Evolutionary conservation across 2,888 invertebrate species (phyloP).

Genomic region (Andrena dorsata): DNA sequence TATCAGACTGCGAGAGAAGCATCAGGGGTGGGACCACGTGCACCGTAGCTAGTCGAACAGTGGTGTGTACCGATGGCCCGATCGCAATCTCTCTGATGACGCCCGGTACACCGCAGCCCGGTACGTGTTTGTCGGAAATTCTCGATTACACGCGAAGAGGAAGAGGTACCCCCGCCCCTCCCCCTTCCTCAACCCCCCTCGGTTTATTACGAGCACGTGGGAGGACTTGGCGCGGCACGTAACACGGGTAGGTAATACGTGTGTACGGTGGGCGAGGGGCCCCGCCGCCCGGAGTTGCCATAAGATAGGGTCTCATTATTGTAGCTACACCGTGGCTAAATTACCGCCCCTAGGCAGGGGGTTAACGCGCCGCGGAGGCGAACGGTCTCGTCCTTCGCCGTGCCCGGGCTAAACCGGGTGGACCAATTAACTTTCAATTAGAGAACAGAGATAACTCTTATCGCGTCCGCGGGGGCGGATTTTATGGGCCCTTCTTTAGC

Average conservation of each 20-base stretch:
- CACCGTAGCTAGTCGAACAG: constrained; percentile 54
- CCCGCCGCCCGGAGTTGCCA: constrained; percentile 62
- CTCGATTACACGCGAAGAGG: constrained; percentile 67
- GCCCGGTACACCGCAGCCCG: constrained; percentile 49
- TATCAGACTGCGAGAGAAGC: constrained; percentile 39
- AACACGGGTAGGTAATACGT: constrained; percentile 69
- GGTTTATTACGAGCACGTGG: constrained; percentile 83
- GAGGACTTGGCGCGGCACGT: constrained; percentile 71
- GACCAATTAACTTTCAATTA: constrained; percentile 85
- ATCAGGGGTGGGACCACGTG: constrained; percentile 54
- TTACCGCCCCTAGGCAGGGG: constrained; percentile 80
- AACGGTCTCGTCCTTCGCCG: constrained; percentile 47
- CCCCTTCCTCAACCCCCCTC: constrained; percentile 50
- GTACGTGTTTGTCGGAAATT: constrained; percentile 74
- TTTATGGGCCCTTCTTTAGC: constrained; percentile 83
- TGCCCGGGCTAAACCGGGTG: constrained; percentile 78
- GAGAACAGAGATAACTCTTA: constrained; percentile 84
- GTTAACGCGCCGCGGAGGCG: constrained; percentile 44
- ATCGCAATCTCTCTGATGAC: constrained; percentile 69
- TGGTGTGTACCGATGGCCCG: constrained; percentile 49
- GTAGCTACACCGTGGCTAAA: constrained; percentile 78
- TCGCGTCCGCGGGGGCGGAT: constrained; percentile 82
- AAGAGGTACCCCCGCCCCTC: constrained; percentile 54
- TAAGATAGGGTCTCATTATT: constrained; percentile 81
- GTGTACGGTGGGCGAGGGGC: constrained; percentile 45